A percentile compares a stretch with the other conserved stretches of the same genome.
Evolutionary conservation across 2,113 vertebrate genomes (phyloP).

Genomic region (Hystrix cristata): DNA sequence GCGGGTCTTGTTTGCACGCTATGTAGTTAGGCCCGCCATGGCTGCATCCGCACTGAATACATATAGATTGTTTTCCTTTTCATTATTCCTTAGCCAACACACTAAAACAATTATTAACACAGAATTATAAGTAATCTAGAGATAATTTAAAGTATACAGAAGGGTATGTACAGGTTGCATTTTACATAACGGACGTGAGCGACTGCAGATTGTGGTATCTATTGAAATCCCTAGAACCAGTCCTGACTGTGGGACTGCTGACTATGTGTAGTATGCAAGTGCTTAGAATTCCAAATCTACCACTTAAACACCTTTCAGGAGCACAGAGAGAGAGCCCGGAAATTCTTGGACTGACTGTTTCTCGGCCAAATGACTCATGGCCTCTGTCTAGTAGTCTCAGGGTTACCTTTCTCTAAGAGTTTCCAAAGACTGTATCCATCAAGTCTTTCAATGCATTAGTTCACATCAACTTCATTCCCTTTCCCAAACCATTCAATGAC

Average conservation of each 20-base stretch:
- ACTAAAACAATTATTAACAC: neutral
- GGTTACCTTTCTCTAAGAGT: neutral
- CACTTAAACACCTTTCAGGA: neutral
- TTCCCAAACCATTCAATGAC: neutral
- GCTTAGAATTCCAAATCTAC: neutral
- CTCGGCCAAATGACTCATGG: neutral
- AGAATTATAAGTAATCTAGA: neutral
- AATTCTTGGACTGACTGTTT: neutral
- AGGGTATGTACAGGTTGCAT: neutral
- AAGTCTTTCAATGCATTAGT: neutral
- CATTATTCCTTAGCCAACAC: neutral
- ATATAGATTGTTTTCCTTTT: neutral
- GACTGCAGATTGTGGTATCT: neutral
- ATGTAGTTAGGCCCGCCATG: too few relatives aligned
- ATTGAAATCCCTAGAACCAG: too few relatives aligned
- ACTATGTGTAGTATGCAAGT: neutral
- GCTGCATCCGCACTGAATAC: neutral
- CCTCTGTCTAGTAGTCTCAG: neutral
- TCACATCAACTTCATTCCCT: neutral
- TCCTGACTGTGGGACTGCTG: neutral
- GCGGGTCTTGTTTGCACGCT: neutral
- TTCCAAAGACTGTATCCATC: neutral
- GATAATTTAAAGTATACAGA: neutral
- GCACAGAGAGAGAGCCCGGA: neutral
- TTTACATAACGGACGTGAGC: neutral